Evolutionary conservation across 2,797 vertebrate genomes (phyloP), one percentile per base, ranked within the genome.

Genomic region (Channa striata): DNA sequence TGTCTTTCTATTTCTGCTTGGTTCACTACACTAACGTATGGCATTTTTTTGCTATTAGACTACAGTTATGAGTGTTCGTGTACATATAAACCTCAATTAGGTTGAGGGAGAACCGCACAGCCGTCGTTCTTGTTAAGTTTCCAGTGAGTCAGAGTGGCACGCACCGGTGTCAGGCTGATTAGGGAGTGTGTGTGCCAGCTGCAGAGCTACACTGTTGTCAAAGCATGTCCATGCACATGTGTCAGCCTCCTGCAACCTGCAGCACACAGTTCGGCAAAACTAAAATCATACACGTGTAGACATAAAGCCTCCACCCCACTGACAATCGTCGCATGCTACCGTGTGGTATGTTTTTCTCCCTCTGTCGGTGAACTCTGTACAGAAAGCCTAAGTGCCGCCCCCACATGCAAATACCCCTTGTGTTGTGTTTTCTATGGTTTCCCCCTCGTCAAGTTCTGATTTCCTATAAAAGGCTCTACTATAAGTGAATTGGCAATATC

Each of bases 381-480:
- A 81, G 60, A 75, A 85, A 82, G 61, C 74, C 54, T 4, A 20
- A 48, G 10, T 59, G n/a, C 74, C 85, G 39, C 91, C 91, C 79
- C 78, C 90, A 19, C 81, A 91, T 91, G 88, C 86, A 92, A 91
- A 91, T 86, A 64, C 62, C 61, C 77, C 82, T 76, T 89, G 85
- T 87, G 90, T 90, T 92, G 89, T 91, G 84, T 91, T 86, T 87
- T 88, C 76, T 80, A 81, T 78, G 89, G 91, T 90, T 94, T 93
- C 91, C 88, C 89, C 83, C 44, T 65, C 5, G 44, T 17, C 73
- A 54, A 83, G 89, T 93, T 89, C 70, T 89, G 92, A 93, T 95
- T 94, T 94, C 94, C 90, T 90, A 93, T 94, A 93, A 95, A 94
- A 88, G 82, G 73, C 62, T 72, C 39, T 36, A 77, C 59, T 92